Conservation (phyloP, 2,113 vertebrate species). For the Callaeas wilsoni region DNA sequence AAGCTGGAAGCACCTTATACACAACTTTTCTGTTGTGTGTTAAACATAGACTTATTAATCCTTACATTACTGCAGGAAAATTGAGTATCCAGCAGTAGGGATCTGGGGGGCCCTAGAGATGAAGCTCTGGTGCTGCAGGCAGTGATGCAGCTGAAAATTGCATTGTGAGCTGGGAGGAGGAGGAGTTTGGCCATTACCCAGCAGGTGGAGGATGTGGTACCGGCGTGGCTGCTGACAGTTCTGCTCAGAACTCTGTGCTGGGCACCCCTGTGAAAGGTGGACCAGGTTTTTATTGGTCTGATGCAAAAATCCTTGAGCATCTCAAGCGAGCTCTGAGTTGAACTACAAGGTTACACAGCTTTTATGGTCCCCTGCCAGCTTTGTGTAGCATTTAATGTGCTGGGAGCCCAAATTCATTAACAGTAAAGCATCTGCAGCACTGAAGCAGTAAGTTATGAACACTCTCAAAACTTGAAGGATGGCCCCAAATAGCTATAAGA, state of each 20-base stretch:
- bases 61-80: background rate
- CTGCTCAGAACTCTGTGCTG: background rate
- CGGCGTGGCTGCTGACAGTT: accelerated
- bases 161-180: accelerated
- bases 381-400: background rate
- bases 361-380: background rate
- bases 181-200: accelerated
- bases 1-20: background rate
- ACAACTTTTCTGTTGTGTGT: background rate
- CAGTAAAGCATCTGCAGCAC: background rate
- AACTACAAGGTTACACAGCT: accelerated
- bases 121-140: background rate
- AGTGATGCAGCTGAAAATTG: background rate
- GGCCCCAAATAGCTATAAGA: background rate
- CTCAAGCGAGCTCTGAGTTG: accelerated
- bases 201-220: background rate
- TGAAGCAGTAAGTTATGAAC: background rate
- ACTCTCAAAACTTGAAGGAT: background rate
- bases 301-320: background rate
- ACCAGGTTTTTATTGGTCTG: background rate
- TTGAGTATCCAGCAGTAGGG: background rate
- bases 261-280: background rate
- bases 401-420: background rate
- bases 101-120: background rate
- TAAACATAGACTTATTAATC: background rate